These are phyloP conservation scores for Leptinotarsa peninsularis DNA, from an alignment of 2,888 invertebrate species.

Conservation along the genomic window DNA sequence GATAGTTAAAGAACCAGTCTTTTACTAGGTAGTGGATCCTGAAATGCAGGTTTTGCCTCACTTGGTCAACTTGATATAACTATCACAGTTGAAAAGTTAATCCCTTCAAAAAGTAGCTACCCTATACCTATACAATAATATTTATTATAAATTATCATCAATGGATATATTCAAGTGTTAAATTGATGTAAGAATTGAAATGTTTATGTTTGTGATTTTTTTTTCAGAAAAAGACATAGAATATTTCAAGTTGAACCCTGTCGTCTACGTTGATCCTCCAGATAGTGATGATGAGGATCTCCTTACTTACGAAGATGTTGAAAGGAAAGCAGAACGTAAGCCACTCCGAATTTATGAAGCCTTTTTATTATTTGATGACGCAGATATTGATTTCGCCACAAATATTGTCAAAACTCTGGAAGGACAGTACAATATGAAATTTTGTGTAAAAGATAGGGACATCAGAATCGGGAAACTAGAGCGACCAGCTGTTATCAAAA, in stretches of 20 bases:
- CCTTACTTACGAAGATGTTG: constrained; percentile 60
- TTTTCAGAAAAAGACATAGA: constrained; percentile 56
- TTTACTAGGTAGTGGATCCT: too few relatives aligned
- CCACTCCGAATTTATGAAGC: constrained; percentile 80
- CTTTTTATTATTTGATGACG: constrained; percentile 80
- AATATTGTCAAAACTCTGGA: constrained; percentile 75
- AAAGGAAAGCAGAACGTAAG: constrained; percentile 49
- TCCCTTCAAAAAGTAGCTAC: too few relatives aligned
- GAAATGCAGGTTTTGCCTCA: too few relatives aligned
- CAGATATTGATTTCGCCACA: constrained; percentile 78
- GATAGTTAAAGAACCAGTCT: too few relatives aligned
- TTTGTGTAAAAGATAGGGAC: constrained; percentile 82
- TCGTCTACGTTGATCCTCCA: constrained; percentile 35
- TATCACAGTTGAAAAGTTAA: too few relatives aligned
- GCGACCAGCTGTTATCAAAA: constrained; percentile 77
- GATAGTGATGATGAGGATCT: constrained; percentile 54
- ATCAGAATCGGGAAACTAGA: constrained; percentile 79
- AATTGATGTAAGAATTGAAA: not conserved
- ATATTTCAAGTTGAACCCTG: constrained; percentile 48
- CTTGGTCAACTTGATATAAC: too few relatives aligned
- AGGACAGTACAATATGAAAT: constrained; percentile 72
- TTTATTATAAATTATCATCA: constrained; percentile 9
- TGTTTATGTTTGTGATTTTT: not conserved
- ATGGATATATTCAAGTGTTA: not conserved
- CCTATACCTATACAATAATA: not conserved